Evolutionary conservation across 2,113 vertebrate species (phyloP).

Genomic region (Motacilla alba): DNA sequence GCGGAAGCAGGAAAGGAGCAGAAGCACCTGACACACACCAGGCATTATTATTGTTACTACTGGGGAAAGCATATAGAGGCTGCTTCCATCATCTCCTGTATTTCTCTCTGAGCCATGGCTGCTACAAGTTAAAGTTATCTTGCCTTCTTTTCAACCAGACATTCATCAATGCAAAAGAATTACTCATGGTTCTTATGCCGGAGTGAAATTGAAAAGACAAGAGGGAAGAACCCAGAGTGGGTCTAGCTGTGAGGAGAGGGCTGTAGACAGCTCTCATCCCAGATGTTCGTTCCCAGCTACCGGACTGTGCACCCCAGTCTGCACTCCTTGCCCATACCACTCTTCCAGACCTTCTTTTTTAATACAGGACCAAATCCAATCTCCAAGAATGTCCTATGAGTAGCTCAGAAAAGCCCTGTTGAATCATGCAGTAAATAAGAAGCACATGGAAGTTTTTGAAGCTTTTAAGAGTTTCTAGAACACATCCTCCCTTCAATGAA

Average conservation of each 20-base stretch:
- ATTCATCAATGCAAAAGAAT: not conserved
- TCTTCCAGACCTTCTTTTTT: not conserved
- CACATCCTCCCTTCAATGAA: not conserved
- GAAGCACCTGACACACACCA: not conserved
- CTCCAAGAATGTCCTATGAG: not conserved
- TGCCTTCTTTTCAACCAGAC: not conserved
- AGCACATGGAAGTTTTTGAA: not conserved
- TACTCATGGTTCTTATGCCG: not conserved
- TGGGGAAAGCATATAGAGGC: not conserved
- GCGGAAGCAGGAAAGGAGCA: not conserved
- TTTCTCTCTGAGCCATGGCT: not conserved
- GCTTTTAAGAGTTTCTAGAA: not conserved
- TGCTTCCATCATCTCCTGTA: not conserved
- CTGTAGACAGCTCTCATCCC: not conserved
- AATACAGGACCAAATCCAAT: not conserved
- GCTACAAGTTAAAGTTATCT: not conserved
- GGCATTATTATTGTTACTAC: accelerated
- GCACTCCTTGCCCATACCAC: not conserved
- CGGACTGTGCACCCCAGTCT: not conserved
- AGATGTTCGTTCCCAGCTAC: accelerated
- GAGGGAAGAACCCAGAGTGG: not conserved
- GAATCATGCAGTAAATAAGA: not conserved
- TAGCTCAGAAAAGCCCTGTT: not conserved
- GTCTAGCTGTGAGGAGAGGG: not conserved
- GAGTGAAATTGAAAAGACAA: not conserved